Conservation (phyloP, 1,140 invertebrate species). For the Triops cancriformis region DNA sequence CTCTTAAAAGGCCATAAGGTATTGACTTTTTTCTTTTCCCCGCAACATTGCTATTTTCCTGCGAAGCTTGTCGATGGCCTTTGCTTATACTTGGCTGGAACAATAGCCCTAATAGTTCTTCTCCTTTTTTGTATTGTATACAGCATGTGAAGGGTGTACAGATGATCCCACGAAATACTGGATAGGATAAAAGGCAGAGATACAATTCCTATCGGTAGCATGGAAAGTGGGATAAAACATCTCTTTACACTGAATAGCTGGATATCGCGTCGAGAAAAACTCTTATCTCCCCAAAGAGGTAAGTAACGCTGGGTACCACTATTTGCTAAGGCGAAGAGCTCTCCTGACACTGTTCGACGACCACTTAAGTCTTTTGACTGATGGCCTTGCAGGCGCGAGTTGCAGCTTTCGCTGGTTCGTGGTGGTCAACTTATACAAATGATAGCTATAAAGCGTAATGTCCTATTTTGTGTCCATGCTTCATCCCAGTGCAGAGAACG, state of each 20-base stretch:
- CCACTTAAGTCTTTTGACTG: not conserved
- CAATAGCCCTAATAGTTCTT: no score
- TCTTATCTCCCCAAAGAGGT: not conserved
- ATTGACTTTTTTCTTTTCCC: no score
- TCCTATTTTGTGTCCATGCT: no score
- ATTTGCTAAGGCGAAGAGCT: not conserved
- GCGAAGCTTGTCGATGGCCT: no score
- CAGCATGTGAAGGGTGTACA: not conserved
- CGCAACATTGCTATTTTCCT: no score
- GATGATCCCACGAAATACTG: not conserved
- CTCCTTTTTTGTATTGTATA: not conserved
- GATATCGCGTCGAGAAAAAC: not conserved
- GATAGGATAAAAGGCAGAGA: not conserved
- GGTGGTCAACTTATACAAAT: not conserved
- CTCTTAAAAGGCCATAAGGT: no score
- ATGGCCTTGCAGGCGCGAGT: not conserved
- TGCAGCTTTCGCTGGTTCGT: not conserved
- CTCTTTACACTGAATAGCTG: not conserved
- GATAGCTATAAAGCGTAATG: not conserved
- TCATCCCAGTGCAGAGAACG: no score
- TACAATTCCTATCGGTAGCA: not conserved
- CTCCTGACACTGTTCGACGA: not conserved
- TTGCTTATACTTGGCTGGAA: no score
- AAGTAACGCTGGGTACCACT: not conserved
- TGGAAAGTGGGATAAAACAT: not conserved